phyloP scores from a whole-genome alignment of 2,888 invertebrate genomes.

The Schizaphis graminum region DNA sequence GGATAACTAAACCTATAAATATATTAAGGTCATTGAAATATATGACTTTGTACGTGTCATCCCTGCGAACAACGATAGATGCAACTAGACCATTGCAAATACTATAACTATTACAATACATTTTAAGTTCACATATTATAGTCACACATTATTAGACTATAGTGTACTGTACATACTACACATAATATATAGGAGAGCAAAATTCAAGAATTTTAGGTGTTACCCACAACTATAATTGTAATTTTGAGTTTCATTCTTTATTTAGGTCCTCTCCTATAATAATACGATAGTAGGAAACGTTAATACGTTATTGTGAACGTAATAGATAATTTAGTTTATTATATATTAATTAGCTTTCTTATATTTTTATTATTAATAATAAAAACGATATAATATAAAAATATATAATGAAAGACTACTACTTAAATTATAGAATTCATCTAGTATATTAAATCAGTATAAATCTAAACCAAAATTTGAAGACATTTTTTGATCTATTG shows the following conservation, averaged over 20 bases:
- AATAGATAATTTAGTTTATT: background rate
- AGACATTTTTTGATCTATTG: too few species aligned
- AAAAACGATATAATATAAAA: too few species aligned
- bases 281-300: background rate
- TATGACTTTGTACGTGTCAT: background rate
- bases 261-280: background rate
- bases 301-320: background rate
- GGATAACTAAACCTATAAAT: background rate
- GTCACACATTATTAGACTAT: background rate
- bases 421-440: too few species aligned
- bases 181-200: background rate
- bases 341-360: background rate
- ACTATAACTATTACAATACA: background rate
- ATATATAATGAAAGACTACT: too few species aligned
- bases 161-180: too few species aligned
- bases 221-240: fast-evolving
- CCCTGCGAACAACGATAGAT: background rate
- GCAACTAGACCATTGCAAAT: background rate
- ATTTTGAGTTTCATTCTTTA: background rate
- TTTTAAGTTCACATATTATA: background rate
- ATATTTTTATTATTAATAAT: too few species aligned
- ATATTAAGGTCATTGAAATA: background rate
- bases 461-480: too few species aligned
- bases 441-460: too few species aligned
- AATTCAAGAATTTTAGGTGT: background rate